These are phyloP conservation scores for Sebastes hubbsi DNA, from an alignment of 2,797 vertebrate species.

Conservation along the genomic window DNA sequence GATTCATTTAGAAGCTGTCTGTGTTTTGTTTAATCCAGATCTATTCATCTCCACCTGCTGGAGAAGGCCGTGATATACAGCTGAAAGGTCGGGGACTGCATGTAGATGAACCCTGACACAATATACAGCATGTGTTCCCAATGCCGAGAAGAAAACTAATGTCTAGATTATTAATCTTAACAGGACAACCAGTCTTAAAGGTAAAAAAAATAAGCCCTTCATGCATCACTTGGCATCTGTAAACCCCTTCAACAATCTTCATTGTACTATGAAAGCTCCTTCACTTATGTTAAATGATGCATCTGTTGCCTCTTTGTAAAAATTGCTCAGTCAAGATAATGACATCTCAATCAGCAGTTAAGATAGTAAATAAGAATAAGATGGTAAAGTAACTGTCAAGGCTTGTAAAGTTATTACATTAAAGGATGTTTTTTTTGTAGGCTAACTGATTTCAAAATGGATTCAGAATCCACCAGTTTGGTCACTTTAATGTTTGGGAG, in stretches of 20 bases:
- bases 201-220: neutral
- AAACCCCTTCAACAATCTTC: neutral
- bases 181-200: neutral
- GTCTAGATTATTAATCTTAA: neutral
- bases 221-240: neutral
- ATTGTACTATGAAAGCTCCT: neutral
- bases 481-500: neutral
- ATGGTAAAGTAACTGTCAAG: neutral
- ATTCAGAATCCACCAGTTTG: neutral
- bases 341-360: neutral
- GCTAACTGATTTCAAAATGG: neutral
- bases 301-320: neutral
- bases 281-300: neutral
- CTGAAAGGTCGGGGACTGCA: neutral
- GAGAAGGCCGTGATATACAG: neutral
- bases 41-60: neutral
- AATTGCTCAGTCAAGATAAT: neutral
- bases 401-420: neutral
- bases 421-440: neutral
- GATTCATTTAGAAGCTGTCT: neutral
- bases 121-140: neutral
- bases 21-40: neutral
- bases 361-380: neutral
- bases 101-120: neutral
- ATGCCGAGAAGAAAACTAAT: neutral